Base-by-base conservation (phyloP, 1,140 invertebrate species). In the Mesaphorura yosii region DNA sequence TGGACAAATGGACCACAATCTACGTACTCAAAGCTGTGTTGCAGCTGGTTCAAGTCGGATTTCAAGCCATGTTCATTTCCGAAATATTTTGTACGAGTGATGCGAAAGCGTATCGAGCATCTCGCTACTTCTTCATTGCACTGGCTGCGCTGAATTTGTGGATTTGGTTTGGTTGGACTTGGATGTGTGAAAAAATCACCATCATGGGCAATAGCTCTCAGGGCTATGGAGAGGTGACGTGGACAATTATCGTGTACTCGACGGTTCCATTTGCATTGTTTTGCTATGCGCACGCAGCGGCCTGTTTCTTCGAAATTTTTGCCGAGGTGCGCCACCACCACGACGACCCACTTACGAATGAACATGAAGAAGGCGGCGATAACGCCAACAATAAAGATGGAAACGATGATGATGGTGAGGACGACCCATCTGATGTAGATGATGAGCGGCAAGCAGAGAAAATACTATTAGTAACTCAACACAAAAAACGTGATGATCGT, bases 211-310 rank as follows among this genome's bases (percentile, higher is more conserved):
- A 10, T 15, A 7, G 10, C 23, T 26, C 23, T 14, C 7, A 7
- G 10, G 28, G 23, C 23, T 46, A 46, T 27, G 44, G 44, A 10
- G 44, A 15, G 7, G 19, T 27, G 12, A 27, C 4, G 7, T 12
- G 19, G 12, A 46, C 28, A 17, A 10, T 46, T 6, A 25, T 46
- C 17, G 44, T 46, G 5, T 46, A 46, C 23, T 46, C 44, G 12
- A 46, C 44, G 4, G 10, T 46, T 10, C 44, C 44, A 25, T 46
- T 46, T 46, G 44, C 28, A 7, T 19, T 46, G 15, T 25, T 46
- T 23, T 7, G 23, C 23, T 46, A 26, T 46, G 44, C 44, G 7
- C 44, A 46, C 28, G 23, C 23, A 10, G 28, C 44, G 10, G 12
- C 44, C 23, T 10, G 14, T 20, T 46, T 46, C 25, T 27, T 46